phyloP scores from a whole-genome alignment of 2,113 vertebrate species.

The Porphyrio hochstetteri region DNA sequence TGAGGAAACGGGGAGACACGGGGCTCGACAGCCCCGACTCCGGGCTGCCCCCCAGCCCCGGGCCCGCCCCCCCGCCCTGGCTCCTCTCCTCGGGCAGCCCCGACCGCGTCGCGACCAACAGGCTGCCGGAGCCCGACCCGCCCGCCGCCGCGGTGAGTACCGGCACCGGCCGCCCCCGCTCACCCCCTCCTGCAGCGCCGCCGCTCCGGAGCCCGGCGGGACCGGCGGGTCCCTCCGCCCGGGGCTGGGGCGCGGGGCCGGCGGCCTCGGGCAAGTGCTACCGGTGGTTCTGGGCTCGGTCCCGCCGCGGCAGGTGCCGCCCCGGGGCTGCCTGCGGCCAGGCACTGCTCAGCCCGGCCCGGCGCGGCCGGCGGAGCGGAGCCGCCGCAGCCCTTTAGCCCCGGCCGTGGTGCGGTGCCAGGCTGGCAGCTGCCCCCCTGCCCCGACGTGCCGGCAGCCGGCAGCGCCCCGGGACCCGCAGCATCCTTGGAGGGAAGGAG shows the following conservation, averaged over 20 bases:
- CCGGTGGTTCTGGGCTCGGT: neutral
- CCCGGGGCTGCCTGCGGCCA: neutral
- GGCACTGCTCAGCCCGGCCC: too few relatives aligned
- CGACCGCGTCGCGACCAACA: neutral
- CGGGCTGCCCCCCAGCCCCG: slow-evolving; percentile 86
- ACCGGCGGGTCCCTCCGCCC: neutral
- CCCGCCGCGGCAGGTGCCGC: neutral
- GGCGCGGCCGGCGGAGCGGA: neutral
- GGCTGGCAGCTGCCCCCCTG: too few relatives aligned
- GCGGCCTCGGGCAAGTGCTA: neutral
- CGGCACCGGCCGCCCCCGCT: neutral
- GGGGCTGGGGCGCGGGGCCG: neutral
- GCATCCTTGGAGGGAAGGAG: neutral
- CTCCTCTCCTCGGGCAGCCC: neutral
- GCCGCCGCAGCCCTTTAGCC: neutral
- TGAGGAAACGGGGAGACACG: slow-evolving; percentile 76
- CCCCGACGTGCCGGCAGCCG: neutral
- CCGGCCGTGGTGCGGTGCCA: too few relatives aligned
- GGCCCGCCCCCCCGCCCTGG: slow-evolving; percentile 66
- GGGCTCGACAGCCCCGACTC: slow-evolving; percentile 88
- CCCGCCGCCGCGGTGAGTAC: slow-evolving; percentile 18
- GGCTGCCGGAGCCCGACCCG: slow-evolving; percentile 10
- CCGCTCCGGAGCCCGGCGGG: neutral
- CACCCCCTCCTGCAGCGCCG: neutral
- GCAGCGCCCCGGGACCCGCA: neutral